These are phyloP conservation scores for Colletes gigas DNA, from an alignment of 1,140 invertebrate species.

Conservation along the genomic window DNA sequence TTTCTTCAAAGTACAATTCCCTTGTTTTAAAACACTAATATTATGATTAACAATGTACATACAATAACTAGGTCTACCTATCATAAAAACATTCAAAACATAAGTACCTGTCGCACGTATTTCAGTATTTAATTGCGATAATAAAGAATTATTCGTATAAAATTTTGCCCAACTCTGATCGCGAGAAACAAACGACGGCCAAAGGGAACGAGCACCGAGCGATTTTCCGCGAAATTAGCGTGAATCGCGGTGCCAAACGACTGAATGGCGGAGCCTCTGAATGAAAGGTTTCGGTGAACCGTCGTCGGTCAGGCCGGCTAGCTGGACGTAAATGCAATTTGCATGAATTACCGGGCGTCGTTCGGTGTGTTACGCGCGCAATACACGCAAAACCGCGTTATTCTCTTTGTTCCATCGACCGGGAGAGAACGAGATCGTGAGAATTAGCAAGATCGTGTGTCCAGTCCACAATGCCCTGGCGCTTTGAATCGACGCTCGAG, in stretches of 20 bases:
- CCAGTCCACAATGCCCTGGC: neutral
- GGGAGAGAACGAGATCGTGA: conserved; percentile 30
- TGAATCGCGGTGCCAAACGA: conserved; percentile 11
- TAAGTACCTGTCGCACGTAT: too few relatives aligned
- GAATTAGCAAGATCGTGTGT: conserved; percentile 34
- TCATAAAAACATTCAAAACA: too few relatives aligned
- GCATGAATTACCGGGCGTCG: conserved; percentile 60
- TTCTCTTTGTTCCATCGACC: conserved; percentile 25
- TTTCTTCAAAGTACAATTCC: too few relatives aligned
- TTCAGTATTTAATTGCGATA: neutral
- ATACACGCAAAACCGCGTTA: conserved; percentile 4
- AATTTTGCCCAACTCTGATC: too few relatives aligned
- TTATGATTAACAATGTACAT: too few relatives aligned
- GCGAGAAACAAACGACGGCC: too few relatives aligned
- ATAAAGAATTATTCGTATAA: too few relatives aligned
- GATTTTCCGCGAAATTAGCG: neutral
- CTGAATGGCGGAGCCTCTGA: conserved; percentile 42
- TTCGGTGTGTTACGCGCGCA: neutral
- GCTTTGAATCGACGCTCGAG: neutral
- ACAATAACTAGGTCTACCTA: too few relatives aligned
- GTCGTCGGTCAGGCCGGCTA: conserved; percentile 28
- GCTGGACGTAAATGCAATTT: conserved; percentile 62
- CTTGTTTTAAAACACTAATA: too few relatives aligned
- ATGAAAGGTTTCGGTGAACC: conserved; percentile 60
- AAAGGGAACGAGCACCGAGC: neutral